Evolutionary conservation across 1,140 invertebrate species (phyloP).

Genomic region (Philopotamus ludificatus): DNA sequence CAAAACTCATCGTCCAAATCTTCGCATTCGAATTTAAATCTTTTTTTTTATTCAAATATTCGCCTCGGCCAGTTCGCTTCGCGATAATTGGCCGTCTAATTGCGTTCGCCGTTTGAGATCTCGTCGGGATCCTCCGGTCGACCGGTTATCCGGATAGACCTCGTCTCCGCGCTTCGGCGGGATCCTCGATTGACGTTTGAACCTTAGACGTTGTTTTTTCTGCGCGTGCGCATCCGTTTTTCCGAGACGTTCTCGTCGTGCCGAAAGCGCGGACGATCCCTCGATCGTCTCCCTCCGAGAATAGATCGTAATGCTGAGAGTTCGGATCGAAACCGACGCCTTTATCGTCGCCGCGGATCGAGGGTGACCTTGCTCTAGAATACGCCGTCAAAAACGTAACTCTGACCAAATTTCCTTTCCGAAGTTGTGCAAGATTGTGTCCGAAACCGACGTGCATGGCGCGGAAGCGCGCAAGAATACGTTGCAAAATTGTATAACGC

Average conservation of each 20-base stretch:
- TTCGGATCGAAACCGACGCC: not conserved
- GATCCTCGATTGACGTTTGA: not conserved
- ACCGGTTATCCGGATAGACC: not conserved
- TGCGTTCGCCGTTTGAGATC: conserved; percentile 27
- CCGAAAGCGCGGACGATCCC: not conserved
- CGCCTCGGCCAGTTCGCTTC: conserved; percentile 6
- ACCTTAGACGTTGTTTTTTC: not conserved
- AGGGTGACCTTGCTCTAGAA: too few species aligned
- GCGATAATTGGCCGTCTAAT: conserved; percentile 28
- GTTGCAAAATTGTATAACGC: too few species aligned
- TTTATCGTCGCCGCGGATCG: too few species aligned
- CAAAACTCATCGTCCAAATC: too few species aligned
- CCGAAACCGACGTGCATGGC: too few species aligned
- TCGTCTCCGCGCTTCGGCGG: not conserved
- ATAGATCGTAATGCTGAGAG: not conserved
- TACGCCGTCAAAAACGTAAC: too few species aligned
- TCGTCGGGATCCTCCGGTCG: conserved; percentile 4
- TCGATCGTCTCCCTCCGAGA: not conserved
- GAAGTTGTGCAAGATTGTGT: too few species aligned
- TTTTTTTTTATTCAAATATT: not conserved
- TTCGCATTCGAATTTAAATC: too few species aligned
- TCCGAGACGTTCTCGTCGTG: not conserved
- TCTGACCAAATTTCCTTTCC: too few species aligned
- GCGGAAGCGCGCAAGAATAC: too few species aligned
- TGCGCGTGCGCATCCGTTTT: not conserved